These are phyloP conservation scores for Leptinotarsa defecta DNA, from an alignment of 1,140 invertebrate species.

Conservation along the genomic window DNA sequence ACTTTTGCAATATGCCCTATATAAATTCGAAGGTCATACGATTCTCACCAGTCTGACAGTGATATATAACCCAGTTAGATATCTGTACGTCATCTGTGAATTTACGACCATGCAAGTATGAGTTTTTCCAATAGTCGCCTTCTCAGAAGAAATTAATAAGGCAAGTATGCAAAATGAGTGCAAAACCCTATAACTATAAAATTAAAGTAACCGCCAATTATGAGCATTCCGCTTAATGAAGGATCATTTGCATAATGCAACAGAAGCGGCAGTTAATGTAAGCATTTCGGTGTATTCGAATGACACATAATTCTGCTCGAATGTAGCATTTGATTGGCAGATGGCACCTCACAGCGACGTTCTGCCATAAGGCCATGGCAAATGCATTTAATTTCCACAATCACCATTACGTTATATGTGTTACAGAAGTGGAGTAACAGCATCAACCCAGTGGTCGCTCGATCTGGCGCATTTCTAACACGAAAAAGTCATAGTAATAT, in stretches of 20 bases:
- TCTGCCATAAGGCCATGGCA: not conserved
- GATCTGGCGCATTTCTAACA: not conserved
- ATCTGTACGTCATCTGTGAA: constrained; percentile 2
- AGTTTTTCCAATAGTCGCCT: not conserved
- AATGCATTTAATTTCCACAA: constrained; percentile 4
- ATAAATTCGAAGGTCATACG: no score
- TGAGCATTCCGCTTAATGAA: constrained; percentile 1
- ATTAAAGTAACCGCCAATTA: constrained; percentile 8
- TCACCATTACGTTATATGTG: not conserved
- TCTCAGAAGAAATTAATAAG: not conserved
- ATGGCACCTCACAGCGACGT: not conserved
- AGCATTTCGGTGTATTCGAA: not conserved
- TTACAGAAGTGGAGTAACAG: not conserved
- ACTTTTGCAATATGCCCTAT: no score
- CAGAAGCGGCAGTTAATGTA: constrained; percentile 2
- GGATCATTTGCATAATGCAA: constrained; percentile 3
- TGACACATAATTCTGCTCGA: not conserved
- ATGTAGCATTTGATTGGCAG: not conserved
- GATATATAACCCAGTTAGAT: not conserved
- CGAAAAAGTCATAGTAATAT: no score
- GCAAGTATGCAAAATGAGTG: not conserved
- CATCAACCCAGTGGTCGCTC: not conserved
- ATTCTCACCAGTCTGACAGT: not conserved
- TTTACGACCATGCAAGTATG: not conserved
- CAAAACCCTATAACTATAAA: constrained; percentile 2